Evolutionary conservation across 2,113 vertebrate genomes (phyloP).

Genomic region (Eudyptes chrysolophus): DNA sequence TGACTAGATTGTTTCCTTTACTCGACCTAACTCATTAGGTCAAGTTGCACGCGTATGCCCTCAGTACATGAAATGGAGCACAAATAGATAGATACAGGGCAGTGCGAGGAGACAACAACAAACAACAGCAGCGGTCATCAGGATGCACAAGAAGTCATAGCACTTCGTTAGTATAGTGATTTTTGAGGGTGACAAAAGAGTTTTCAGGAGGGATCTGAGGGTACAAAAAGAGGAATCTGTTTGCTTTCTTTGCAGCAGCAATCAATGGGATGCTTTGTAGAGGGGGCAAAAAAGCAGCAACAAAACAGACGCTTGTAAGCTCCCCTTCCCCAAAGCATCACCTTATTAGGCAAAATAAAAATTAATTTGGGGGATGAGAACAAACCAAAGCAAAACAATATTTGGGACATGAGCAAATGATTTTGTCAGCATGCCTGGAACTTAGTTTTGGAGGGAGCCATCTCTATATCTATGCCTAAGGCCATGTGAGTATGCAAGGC

Average conservation of each 20-base stretch:
- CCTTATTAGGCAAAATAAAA: conserved; percentile 11
- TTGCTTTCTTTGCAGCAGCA: background rate
- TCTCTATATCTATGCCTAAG: background rate
- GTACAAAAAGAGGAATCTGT: background rate
- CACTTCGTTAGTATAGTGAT: background rate
- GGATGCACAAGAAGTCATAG: background rate
- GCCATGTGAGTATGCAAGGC: background rate
- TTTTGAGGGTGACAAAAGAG: background rate
- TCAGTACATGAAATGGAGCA: background rate
- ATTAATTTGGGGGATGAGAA: background rate
- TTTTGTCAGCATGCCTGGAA: conserved; percentile 33
- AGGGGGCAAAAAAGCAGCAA: background rate
- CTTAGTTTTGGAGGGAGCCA: background rate
- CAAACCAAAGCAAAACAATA: background rate
- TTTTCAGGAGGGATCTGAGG: background rate
- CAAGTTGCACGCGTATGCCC: background rate
- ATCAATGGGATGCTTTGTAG: background rate
- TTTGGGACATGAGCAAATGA: background rate
- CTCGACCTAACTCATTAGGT: background rate
- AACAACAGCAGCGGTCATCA: background rate
- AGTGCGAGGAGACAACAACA: background rate
- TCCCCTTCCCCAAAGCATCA: background rate
- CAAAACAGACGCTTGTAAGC: background rate
- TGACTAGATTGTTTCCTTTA: background rate
- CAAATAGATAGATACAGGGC: background rate